These are phyloP conservation scores for Leptinotarsa lineolata DNA, from an alignment of 1,140 invertebrate genomes.

Conservation along the genomic window DNA sequence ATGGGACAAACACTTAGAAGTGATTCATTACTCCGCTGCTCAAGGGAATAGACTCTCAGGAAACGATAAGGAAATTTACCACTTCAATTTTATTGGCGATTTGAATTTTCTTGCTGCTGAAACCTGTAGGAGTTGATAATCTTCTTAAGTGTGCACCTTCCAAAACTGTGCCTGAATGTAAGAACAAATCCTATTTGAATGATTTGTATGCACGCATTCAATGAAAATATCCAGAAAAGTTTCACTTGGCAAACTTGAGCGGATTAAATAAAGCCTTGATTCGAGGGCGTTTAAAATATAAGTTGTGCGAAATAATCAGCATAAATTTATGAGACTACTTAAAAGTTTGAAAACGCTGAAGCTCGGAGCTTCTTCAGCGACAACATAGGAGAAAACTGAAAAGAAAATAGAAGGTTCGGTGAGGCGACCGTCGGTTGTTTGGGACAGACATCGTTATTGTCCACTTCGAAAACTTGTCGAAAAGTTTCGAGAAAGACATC, in stretches of 20 bases:
- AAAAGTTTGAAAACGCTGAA: constrained; percentile 14
- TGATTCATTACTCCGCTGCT: too few species aligned
- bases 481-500: constrained; percentile 19
- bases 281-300: constrained; percentile 16
- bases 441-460: constrained; percentile 25
- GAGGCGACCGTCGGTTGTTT: neutral
- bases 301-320: constrained; percentile 23
- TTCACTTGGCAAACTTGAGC: constrained; percentile 11
- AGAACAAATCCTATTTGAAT: too few species aligned
- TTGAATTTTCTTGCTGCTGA: too few species aligned
- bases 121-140: too few species aligned
- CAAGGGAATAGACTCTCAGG: too few species aligned
- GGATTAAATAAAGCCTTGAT: constrained; percentile 18
- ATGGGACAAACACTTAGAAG: too few species aligned
- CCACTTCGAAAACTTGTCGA: constrained; percentile 31
- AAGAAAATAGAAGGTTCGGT: constrained; percentile 7
- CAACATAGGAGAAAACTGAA: constrained; percentile 20
- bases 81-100: too few species aligned
- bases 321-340: constrained; percentile 23
- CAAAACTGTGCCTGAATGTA: too few species aligned
- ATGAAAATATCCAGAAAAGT: constrained; percentile 4
- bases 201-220: too few species aligned
- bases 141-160: too few species aligned
- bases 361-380: neutral
- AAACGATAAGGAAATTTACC: too few species aligned